Evolutionary conservation across 2,113 vertebrate genomes (phyloP), one percentile per base, ranked within the genome.

Genomic region (Cynoglossus semilaevis): DNA sequence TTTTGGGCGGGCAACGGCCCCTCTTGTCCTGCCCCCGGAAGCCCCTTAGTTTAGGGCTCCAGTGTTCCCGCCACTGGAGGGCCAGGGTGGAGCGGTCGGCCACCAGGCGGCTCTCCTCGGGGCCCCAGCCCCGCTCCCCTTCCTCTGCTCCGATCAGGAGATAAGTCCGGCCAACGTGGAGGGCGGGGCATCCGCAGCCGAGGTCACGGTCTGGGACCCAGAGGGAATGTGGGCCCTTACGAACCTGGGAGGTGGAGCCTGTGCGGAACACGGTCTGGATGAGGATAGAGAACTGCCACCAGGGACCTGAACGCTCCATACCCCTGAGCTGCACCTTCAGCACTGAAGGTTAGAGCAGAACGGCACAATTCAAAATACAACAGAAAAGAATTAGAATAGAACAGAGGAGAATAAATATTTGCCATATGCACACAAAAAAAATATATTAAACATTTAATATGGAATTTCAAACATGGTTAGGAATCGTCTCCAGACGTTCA

Each of bases 31-130:
- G 92, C 37, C 90, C 92, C 54, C 93, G 88, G 76, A 94, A 93
- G 49, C 90, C 89, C 72, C 92, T 84, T 52, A 96, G 82, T 44
- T 93, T 94, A 63, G 89, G 83, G 58, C 84, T 92, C 94, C 94
- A 95, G 77, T 88, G 93, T 51, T 94, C 91, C 84, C 93, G 90
- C 94, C 94, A 96, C 72, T 92, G 92, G 54, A 95, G 86, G 14
- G 94, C 92, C 58, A 93, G 82, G 13, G 92, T 90, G 44, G 90
- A 91, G 74, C 90, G 93, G 79, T 94, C 92, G 0, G 94, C 88
- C 63, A 95, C 87, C 37, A 96, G 79, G 38, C 90, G 91, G 5
- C 83, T 82, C 29, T 93, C 89, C 57, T 91, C 91, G 0, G 92
- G 92, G 2, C 82, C 87, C 82, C 90, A 87, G 65, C 76, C 84